Evolutionary conservation across 1,140 invertebrate genomes (phyloP).

Genomic region (Ganaspis sp.): DNA sequence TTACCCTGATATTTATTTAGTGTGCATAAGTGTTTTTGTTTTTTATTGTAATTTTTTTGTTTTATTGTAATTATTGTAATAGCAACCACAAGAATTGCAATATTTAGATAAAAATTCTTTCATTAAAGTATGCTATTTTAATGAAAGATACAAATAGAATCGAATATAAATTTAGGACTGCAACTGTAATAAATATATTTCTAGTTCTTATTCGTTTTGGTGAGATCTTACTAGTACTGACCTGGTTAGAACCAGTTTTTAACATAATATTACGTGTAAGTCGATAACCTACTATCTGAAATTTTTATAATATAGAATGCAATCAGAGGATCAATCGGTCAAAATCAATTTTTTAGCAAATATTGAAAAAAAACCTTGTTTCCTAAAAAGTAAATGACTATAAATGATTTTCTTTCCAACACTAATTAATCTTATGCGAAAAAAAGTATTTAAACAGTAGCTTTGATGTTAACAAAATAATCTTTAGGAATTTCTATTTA

Average conservation of each 20-base stretch:
- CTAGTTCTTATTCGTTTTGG: slow-evolving; percentile 15
- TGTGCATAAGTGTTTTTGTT: too few relatives aligned
- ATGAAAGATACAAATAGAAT: background rate
- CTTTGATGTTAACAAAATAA: too few relatives aligned
- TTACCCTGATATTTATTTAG: background rate
- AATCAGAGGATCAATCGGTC: background rate
- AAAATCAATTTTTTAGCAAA: background rate
- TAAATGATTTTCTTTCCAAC: too few relatives aligned
- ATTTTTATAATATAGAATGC: slow-evolving; percentile 4
- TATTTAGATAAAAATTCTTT: background rate
- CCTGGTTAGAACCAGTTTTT: slow-evolving; percentile 19
- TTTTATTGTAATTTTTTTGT: too few relatives aligned
- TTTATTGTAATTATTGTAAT: too few relatives aligned
- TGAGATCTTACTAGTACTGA: slow-evolving; percentile 7
- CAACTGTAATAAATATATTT: too few relatives aligned
- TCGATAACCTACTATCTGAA: slow-evolving; percentile 14
- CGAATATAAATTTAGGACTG: background rate
- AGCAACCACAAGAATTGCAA: background rate
- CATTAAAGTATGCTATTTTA: background rate
- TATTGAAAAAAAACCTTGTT: too few relatives aligned
- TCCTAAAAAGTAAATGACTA: too few relatives aligned
- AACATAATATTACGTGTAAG: background rate
- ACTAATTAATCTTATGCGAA: too few relatives aligned
- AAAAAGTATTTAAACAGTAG: too few relatives aligned
- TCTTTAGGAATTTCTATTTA: too few relatives aligned